Percentiles rank a stretch among this genome's conserved stretches.
phyloP scores from a whole-genome alignment of 2,888 invertebrate genomes.

The Selenia dentaria region DNA sequence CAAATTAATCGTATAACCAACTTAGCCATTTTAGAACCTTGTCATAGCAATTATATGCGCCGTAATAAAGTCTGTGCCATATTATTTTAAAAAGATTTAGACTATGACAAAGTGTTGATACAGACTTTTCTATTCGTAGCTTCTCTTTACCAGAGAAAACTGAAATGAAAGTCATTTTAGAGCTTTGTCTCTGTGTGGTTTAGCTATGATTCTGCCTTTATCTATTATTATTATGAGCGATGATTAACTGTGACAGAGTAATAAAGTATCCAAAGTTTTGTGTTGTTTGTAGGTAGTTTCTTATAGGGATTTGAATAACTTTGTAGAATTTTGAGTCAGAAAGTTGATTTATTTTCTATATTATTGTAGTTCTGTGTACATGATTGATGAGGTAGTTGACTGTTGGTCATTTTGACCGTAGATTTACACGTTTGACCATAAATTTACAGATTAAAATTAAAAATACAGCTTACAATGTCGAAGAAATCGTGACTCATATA shows the following conservation, averaged over 20 bases:
- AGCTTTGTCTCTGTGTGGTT: not conserved
- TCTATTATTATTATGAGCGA: too few relatives aligned
- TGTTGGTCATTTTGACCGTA: slow-evolving; percentile 5
- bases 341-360: slow-evolving; percentile 13
- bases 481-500: slow-evolving; percentile 3
- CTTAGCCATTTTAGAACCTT: slow-evolving; percentile 27
- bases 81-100: not conserved
- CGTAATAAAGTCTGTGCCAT: not conserved
- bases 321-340: slow-evolving; percentile 5
- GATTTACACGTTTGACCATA: slow-evolving; percentile 4
- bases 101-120: not conserved
- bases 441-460: slow-evolving; percentile 6
- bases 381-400: slow-evolving; percentile 12
- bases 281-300: slow-evolving; percentile 2
- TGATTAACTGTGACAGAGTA: slow-evolving; percentile 1
- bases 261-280: not conserved
- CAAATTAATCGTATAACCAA: slow-evolving; percentile 26
- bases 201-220: not conserved
- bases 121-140: too few relatives aligned
- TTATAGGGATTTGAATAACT: slow-evolving; percentile 5
- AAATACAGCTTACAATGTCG: slow-evolving; percentile 5
- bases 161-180: not conserved
- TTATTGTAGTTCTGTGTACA: slow-evolving; percentile 11
- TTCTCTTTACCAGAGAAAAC: too few relatives aligned
- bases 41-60: not conserved